Percentiles rank a stretch among this genome's conserved stretches.
These are phyloP conservation scores for Poliocrania exsul DNA, from an alignment of 2,797 vertebrate genomes.

Conservation along the genomic window DNA sequence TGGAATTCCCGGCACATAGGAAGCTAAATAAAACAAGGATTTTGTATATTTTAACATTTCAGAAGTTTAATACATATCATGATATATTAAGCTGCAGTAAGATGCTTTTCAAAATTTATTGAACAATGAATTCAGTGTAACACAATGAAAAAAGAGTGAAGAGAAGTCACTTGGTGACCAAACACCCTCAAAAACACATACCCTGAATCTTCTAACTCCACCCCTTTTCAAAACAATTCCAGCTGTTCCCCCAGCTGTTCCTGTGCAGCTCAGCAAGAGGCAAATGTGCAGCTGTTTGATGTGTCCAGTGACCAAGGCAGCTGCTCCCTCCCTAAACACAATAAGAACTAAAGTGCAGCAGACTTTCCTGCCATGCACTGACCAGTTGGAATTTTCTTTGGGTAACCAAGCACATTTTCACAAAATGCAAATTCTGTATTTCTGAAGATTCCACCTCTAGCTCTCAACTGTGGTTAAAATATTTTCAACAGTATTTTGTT, in stretches of 20 bases:
- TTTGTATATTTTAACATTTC: conserved; percentile 40
- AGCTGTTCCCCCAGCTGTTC: not conserved
- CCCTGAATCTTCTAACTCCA: not conserved
- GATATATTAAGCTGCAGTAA: not conserved
- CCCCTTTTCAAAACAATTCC: not conserved
- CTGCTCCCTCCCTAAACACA: not conserved
- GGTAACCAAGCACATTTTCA: not conserved
- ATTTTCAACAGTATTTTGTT: not conserved
- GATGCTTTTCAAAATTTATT: not conserved
- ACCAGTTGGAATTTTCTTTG: not conserved
- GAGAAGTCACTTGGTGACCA: not conserved
- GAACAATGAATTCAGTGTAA: not conserved
- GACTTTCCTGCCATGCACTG: not conserved
- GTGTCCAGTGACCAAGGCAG: not conserved
- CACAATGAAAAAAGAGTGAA: not conserved
- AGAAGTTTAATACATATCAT: not conserved
- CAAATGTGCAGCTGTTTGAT: not conserved
- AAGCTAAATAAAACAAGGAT: conserved; percentile 81
- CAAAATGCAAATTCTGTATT: not conserved
- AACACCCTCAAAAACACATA: rapidly evolving
- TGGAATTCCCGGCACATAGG: conserved; percentile 94
- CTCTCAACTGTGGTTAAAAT: not conserved
- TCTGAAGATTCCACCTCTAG: not conserved
- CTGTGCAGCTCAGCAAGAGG: not conserved
- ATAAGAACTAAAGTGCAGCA: not conserved